phyloP scores from a whole-genome alignment of 2,888 invertebrate genomes.

The Eumerus sabulonum region DNA sequence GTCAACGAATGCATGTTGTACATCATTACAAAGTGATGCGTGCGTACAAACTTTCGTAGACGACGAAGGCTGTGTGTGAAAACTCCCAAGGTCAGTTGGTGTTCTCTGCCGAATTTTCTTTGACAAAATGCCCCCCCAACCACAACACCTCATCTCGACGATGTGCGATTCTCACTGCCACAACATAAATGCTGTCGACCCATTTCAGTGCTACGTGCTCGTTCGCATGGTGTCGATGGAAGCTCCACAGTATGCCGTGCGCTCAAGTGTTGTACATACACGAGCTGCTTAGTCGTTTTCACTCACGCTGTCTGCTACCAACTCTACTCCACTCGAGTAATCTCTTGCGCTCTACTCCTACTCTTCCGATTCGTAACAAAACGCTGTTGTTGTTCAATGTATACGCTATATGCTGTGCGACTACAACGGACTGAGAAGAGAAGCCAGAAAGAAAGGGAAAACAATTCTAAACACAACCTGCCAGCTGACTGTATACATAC shows the following conservation, averaged over 20 bases:
- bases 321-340: slow-evolving; percentile 16
- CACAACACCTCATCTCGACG: neutral
- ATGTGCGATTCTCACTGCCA: slow-evolving; percentile 1
- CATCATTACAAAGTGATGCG: neutral
- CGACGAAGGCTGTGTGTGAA: slow-evolving; percentile 9
- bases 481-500: neutral
- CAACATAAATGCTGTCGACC: slow-evolving; percentile 43
- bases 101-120: slow-evolving; percentile 23
- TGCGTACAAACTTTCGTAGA: slow-evolving; percentile 9
- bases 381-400: slow-evolving; percentile 30
- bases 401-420: no score
- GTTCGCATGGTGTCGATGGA: slow-evolving; percentile 67
- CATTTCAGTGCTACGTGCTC: slow-evolving; percentile 70
- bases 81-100: slow-evolving; percentile 16
- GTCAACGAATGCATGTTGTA: neutral
- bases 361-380: slow-evolving; percentile 25
- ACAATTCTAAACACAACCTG: slow-evolving; percentile 13
- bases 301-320: slow-evolving; percentile 12
- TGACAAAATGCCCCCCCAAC: slow-evolving; percentile 15
- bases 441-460: no score
- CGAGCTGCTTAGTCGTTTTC: slow-evolving; percentile 43
- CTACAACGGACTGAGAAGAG: no score
- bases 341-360: slow-evolving; percentile 30
- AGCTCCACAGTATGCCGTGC: slow-evolving; percentile 47
- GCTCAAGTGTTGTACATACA: slow-evolving; percentile 20